A percentile compares a stretch with the other conserved stretches of the same genome.
phyloP scores from a whole-genome alignment of 2,888 invertebrate species.

The Helicoverpa assulta region DNA sequence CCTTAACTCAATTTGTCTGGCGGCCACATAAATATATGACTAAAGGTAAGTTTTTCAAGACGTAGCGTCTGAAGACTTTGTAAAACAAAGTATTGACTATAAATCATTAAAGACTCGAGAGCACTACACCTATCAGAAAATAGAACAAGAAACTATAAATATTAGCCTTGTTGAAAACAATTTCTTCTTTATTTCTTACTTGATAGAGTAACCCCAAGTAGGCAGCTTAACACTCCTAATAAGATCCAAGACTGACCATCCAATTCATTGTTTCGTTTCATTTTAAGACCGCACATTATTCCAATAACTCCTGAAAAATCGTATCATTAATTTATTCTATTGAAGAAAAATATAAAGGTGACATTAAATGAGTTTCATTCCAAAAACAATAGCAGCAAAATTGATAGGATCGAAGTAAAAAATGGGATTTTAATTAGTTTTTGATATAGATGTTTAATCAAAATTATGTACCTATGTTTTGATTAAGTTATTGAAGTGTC shows the following conservation, averaged over 20 bases:
- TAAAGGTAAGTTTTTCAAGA: background rate
- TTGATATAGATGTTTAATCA: background rate
- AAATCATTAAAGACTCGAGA: background rate
- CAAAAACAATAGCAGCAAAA: conserved; percentile 16
- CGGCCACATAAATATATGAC: conserved; percentile 2
- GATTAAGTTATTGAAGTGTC: too few relatives aligned
- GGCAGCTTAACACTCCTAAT: background rate
- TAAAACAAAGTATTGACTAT: background rate
- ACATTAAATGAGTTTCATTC: conserved; percentile 9
- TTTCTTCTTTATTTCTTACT: background rate
- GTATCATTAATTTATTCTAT: conserved; percentile 11
- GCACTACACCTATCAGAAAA: background rate
- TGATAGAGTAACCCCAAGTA: background rate
- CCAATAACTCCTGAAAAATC: background rate
- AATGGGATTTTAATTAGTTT: background rate
- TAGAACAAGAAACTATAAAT: too few relatives aligned
- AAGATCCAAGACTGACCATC: background rate
- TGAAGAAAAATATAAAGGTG: conserved; percentile 15
- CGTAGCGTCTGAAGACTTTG: conserved; percentile 1
- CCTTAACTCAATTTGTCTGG: conserved; percentile 2
- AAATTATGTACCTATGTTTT: too few relatives aligned
- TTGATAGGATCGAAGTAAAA: background rate
- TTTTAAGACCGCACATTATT: background rate
- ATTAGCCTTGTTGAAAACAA: too few relatives aligned
- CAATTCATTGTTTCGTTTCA: background rate